These are phyloP conservation scores for Epinotia demarniana DNA, from an alignment of 2,888 invertebrate genomes.

Conservation along the genomic window DNA sequence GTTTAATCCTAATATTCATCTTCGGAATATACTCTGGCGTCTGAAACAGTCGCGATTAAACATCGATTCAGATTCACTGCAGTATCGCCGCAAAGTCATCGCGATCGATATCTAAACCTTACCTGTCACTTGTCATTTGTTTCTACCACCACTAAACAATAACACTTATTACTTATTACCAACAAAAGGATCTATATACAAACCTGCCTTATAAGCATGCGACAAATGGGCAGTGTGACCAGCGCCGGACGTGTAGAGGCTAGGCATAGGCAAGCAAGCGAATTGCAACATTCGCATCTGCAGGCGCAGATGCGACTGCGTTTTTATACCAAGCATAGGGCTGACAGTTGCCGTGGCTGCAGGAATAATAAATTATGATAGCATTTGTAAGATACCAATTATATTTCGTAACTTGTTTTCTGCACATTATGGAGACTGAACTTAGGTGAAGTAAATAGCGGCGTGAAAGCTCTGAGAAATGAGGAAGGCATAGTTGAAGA, in stretches of 20 bases:
- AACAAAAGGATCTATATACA: conserved; percentile 30
- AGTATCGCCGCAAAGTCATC: neutral
- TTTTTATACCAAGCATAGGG: conserved; percentile 4
- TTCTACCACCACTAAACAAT: conserved; percentile 12
- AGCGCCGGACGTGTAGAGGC: conserved; percentile 17
- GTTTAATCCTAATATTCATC: neutral
- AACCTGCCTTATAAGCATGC: conserved; percentile 44
- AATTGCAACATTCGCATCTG: neutral
- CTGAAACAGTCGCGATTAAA: neutral
- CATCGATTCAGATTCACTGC: neutral
- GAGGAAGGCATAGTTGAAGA: neutral
- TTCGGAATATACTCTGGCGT: neutral
- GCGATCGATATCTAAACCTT: neutral
- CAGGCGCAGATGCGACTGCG: conserved; percentile 20
- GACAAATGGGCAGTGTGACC: conserved; percentile 69
- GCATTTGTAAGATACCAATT: neutral
- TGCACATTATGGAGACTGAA: neutral
- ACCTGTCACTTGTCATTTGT: conserved; percentile 23
- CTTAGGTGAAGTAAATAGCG: neutral
- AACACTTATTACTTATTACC: neutral
- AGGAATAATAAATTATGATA: conserved; percentile 10
- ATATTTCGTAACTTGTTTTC: neutral
- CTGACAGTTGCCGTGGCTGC: conserved; percentile 6
- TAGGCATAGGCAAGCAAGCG: conserved; percentile 17
- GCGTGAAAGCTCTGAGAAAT: neutral